phyloP scores from a whole-genome alignment of 2,888 invertebrate species.

The Drosophila demipolita region DNA sequence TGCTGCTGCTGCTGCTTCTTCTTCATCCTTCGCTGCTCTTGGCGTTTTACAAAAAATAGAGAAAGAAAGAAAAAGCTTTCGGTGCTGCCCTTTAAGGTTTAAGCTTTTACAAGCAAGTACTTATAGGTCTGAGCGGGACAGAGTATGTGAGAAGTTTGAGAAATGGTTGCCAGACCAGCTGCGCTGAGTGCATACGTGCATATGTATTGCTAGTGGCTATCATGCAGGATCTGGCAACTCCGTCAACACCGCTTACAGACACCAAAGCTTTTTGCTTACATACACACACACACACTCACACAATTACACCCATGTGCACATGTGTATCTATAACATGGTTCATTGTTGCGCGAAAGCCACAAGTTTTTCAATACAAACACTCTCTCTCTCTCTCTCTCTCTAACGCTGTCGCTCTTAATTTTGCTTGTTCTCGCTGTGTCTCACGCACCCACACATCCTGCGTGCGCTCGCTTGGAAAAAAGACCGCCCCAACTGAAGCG shows the following conservation, averaged over 20 bases:
- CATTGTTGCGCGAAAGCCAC: conserved; percentile 59
- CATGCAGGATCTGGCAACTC: conserved; percentile 67
- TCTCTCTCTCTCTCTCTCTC: conserved; percentile 20
- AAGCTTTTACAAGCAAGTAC: conserved; percentile 21
- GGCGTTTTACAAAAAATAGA: conserved; percentile 18
- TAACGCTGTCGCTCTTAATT: conserved; percentile 20
- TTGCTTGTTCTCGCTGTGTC: background rate
- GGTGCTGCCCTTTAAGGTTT: conserved; percentile 60
- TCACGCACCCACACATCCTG: conserved; percentile 21
- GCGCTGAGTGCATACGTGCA: conserved; percentile 3
- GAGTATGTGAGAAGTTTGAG: conserved; percentile 33
- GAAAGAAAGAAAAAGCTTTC: conserved; percentile 50
- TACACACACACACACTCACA: background rate
- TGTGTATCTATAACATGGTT: conserved; percentile 73
- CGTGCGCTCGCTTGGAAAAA: conserved; percentile 8
- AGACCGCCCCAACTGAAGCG: conserved; percentile 34
- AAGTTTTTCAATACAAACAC: conserved; percentile 51
- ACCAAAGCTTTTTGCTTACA: conserved; percentile 39
- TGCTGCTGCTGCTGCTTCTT: conserved; percentile 26
- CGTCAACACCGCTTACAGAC: background rate
- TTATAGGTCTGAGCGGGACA: conserved; percentile 7
- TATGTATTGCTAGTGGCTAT: background rate
- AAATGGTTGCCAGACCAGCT: conserved; percentile 51
- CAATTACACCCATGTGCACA: conserved; percentile 13
- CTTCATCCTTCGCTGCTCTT: conserved; percentile 22